phyloP scores from a whole-genome alignment of 2,888 invertebrate genomes.

The Tipula helvola region DNA sequence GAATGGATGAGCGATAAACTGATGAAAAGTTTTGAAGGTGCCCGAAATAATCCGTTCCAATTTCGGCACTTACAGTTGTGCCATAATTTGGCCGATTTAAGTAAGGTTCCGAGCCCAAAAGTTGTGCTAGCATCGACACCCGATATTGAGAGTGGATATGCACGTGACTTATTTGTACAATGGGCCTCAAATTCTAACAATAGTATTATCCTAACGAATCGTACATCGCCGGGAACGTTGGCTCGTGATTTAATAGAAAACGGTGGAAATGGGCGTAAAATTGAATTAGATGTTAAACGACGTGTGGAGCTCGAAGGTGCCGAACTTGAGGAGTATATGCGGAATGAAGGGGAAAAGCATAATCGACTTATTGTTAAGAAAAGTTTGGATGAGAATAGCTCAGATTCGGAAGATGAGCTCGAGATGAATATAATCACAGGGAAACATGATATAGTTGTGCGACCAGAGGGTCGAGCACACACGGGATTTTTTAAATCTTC shows the following conservation, averaged over 20 bases:
- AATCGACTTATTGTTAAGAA: constrained; percentile 35
- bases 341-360: constrained; percentile 45
- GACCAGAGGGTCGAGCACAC: constrained; percentile 53
- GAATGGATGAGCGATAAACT: constrained; percentile 99
- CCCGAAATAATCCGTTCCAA: constrained; percentile 89
- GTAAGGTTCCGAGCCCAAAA: constrained; percentile 78
- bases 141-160: constrained; percentile 91
- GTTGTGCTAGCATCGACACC: constrained; percentile 91
- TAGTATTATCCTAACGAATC: constrained; percentile 85
- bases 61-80: constrained; percentile 89
- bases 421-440: constrained; percentile 76
- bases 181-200: constrained; percentile 91
- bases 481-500: constrained; percentile 76
- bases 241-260: constrained; percentile 68
- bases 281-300: constrained; percentile 56
- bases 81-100: constrained; percentile 79
- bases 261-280: constrained; percentile 52
- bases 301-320: constrained; percentile 63
- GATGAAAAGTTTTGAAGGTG: constrained; percentile 82
- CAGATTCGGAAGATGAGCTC: constrained; percentile 69
- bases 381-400: constrained; percentile 59
- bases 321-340: constrained; percentile 64
- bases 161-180: constrained; percentile 84
- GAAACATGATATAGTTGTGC: constrained; percentile 80
- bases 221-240: constrained; percentile 69